phyloP scores from a whole-genome alignment of 2,797 vertebrate species.

The Acanthurus lineatus region DNA sequence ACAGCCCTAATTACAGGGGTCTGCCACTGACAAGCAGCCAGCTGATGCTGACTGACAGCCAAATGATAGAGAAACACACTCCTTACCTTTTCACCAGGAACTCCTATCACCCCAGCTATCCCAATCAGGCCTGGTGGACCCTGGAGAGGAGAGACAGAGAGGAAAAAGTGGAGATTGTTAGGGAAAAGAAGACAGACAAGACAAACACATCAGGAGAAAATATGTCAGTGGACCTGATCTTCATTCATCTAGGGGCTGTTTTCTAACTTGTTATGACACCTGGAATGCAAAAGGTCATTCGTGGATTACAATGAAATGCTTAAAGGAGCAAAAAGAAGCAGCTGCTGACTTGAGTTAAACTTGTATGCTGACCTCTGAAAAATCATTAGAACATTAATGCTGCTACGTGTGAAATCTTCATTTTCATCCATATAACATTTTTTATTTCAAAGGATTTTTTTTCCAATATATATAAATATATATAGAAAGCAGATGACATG shows the following conservation, averaged over 20 bases:
- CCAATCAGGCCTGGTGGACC: constrained; percentile 90
- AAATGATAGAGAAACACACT: constrained; percentile 76
- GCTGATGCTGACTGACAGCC: constrained; percentile 77
- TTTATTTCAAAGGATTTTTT: background rate
- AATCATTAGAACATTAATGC: background rate
- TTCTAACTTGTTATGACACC: constrained; percentile 54
- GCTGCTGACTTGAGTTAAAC: constrained; percentile 19
- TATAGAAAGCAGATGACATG: background rate
- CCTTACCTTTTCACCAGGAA: constrained; percentile 93
- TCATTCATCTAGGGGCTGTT: constrained; percentile 32
- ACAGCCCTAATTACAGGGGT: constrained; percentile 76
- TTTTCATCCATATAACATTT: background rate
- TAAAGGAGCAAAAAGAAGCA: constrained; percentile 4
- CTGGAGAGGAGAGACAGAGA: constrained; percentile 73
- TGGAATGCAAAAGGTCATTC: constrained; percentile 59
- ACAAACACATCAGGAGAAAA: constrained; percentile 43
- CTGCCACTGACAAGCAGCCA: constrained; percentile 57
- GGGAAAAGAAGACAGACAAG: constrained; percentile 1
- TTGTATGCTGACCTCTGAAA: background rate
- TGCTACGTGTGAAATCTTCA: background rate
- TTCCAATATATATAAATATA: background rate
- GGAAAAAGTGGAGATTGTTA: background rate
- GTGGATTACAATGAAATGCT: constrained; percentile 36
- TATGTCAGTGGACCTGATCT: constrained; percentile 28
- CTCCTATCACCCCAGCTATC: constrained; percentile 88